phyloP scores from a whole-genome alignment of 2,113 vertebrate genomes.

The Pelusios castaneus region DNA sequence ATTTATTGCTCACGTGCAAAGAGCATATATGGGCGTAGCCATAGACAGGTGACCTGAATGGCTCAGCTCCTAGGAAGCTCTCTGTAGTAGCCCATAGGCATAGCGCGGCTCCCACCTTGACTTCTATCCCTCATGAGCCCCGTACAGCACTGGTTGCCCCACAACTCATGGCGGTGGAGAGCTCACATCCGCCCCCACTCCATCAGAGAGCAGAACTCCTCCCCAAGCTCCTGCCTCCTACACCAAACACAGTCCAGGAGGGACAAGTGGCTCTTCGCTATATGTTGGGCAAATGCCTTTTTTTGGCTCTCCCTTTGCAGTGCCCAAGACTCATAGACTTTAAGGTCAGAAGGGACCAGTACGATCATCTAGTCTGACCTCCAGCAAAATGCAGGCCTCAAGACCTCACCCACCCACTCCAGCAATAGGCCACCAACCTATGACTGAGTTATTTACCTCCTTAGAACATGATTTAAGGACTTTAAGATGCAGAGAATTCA shows the following conservation, averaged over 20 bases:
- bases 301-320: neutral
- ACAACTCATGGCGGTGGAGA: neutral
- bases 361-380: too few relatives aligned
- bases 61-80: neutral
- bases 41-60: neutral
- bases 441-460: too few relatives aligned
- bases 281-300: neutral
- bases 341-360: too few relatives aligned
- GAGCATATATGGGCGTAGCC: neutral
- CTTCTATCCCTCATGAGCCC: neutral
- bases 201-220: too few relatives aligned
- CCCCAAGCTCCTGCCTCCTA: neutral
- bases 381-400: too few relatives aligned
- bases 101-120: neutral
- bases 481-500: too few relatives aligned
- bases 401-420: too few relatives aligned
- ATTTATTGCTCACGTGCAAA: neutral
- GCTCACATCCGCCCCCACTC: neutral
- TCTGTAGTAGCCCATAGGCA: neutral
- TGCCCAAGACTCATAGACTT: too few relatives aligned
- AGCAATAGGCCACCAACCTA: too few relatives aligned
- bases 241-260: neutral
- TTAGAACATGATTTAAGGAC: too few relatives aligned
- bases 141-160: neutral
- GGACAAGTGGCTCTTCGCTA: neutral